phyloP scores from a whole-genome alignment of 23 tunicate species.

The Styela plicata region DNA sequence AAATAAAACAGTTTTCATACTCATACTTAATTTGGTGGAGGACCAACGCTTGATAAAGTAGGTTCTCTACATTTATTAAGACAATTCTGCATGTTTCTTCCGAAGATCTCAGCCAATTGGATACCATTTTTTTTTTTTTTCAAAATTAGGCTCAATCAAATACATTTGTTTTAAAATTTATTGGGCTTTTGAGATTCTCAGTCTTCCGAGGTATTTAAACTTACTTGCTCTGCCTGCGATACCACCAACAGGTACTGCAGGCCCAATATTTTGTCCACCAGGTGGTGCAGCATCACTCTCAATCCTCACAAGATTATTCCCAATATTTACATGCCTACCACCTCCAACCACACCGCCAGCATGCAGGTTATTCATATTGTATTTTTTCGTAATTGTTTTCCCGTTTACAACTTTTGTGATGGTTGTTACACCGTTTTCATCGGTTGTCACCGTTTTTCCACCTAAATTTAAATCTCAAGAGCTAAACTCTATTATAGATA shows the following conservation, averaged over 20 bases:
- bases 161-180: too few relatives aligned
- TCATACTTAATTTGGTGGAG: too few relatives aligned
- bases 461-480: background rate
- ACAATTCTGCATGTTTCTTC: too few relatives aligned
- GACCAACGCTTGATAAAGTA: too few relatives aligned
- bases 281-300: background rate
- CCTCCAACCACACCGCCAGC: background rate
- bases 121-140: too few relatives aligned
- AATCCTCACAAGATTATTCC: background rate
- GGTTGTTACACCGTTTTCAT: background rate
- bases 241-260: background rate
- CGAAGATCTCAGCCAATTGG: too few relatives aligned
- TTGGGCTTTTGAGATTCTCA: too few relatives aligned
- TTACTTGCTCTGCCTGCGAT: background rate
- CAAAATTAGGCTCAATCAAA: too few relatives aligned
- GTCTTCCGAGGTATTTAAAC: too few relatives aligned
- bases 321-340: background rate
- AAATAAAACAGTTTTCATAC: too few relatives aligned
- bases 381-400: background rate
- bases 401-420: background rate
- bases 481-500: background rate
- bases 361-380: background rate
- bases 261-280: background rate
- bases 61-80: too few relatives aligned
- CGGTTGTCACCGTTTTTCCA: constrained; percentile 1